phyloP scores from a whole-genome alignment of 2,797 vertebrate genomes.

The Rousettus madagascariensis region DNA sequence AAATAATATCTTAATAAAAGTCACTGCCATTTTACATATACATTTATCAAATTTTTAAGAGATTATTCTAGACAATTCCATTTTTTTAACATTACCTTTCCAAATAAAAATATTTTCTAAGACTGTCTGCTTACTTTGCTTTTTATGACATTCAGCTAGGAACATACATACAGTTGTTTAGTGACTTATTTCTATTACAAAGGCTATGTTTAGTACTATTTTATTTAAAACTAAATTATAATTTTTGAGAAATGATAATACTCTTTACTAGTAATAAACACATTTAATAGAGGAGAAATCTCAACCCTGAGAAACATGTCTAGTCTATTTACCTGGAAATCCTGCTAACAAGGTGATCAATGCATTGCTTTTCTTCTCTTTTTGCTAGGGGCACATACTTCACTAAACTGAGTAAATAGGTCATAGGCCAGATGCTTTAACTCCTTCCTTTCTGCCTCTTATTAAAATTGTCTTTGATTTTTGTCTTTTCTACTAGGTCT shows the following conservation, averaged over 20 bases:
- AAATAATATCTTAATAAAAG: not conserved
- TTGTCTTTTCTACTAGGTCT: not conserved
- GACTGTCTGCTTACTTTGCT: not conserved
- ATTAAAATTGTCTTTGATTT: not conserved
- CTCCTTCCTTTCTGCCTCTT: not conserved
- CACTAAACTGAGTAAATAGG: not conserved
- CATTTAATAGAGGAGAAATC: not conserved
- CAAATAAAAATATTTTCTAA: not conserved
- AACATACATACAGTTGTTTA: not conserved
- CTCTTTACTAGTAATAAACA: not conserved
- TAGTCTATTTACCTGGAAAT: not conserved
- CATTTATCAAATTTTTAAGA: not conserved
- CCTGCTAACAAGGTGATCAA: not conserved
- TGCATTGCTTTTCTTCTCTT: not conserved
- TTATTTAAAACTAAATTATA: not conserved
- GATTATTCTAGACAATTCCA: not conserved
- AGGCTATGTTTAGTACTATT: not conserved
- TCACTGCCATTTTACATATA: not conserved
- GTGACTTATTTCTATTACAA: not conserved
- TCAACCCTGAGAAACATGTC: not conserved
- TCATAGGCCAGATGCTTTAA: not conserved
- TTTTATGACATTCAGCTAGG: not conserved
- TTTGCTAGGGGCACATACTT: not conserved
- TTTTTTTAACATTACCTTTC: not conserved
- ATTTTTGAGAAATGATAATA: not conserved